Base-by-base conservation (phyloP, 2,888 invertebrate genomes). In the Leptinotarsa rubiginosa region DNA sequence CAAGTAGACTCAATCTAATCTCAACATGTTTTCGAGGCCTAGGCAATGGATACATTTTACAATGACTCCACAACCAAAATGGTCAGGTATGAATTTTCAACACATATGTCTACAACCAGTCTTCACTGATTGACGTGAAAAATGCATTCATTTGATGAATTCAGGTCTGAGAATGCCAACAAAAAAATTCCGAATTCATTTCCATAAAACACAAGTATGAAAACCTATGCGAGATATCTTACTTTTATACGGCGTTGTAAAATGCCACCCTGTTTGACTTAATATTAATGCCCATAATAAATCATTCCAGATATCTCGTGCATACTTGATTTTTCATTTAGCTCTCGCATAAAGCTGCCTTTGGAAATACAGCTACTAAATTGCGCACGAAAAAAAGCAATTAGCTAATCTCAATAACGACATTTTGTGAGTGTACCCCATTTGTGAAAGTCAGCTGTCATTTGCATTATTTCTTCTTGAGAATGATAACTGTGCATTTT, bases 341-440 rank as follows among this genome's bases (percentile, higher is more conserved):
- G 70, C 69, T 73, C 73, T 25, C 65, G 25, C 20, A 62, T 62
- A 62, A 62, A 66, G 56, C 50, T 65, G 73, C 47, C 69, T 73
- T 72, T 75, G 75, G 72, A 75, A 75, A 75, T 74, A 74, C 75
- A 69, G 70, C 74, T 68, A 74, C 74, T 74, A 74, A 76, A 78
- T 76, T 75, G 78, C 71, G 77, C 81, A 81, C 81, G 81, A 79
- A 79, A 81, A 79, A 79, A 66, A 73, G 79, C 77, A 79, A 81
- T 81, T 80, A 81, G 78, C 80, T 80, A 79, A 80, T 81, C 79
- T 78, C 64, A 64, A 64, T 72, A 72, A 76, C 76, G 79, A 79
- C 79, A 75, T 80, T 78, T 76, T 75, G 69, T 73, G 78, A 76
- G 72, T 75, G 80, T 76, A 75, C 56, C 68, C 62, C 79, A 79